These are phyloP conservation scores for Lymantria dispar DNA, from an alignment of 2,888 invertebrate species.

Conservation along the genomic window DNA sequence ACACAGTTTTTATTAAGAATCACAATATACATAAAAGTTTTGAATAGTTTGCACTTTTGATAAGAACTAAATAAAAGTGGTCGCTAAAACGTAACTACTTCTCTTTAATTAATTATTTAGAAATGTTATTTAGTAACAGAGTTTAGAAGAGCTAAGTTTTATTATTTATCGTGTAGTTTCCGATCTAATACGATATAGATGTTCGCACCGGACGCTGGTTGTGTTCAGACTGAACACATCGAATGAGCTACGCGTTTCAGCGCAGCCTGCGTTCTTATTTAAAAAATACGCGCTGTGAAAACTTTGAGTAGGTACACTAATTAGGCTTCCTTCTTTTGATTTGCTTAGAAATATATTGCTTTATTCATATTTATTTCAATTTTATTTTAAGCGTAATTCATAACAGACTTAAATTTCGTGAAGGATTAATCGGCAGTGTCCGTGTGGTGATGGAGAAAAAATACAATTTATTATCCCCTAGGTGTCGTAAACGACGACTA, in stretches of 20 bases:
- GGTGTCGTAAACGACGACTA: no score
- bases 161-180: slow-evolving; percentile 33
- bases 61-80: no score
- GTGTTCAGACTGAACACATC: slow-evolving; percentile 39
- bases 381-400: not conserved
- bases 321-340: not conserved
- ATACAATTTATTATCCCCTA: no score
- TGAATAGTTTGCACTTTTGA: no score
- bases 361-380: no score
- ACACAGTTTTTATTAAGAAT: slow-evolving; percentile 7
- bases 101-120: not conserved
- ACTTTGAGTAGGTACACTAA: not conserved
- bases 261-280: slow-evolving; percentile 26
- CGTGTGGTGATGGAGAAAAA: no score
- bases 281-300: slow-evolving; percentile 19
- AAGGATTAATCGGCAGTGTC: not conserved
- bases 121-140: not conserved
- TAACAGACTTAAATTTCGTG: not conserved
- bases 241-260: slow-evolving; percentile 17
- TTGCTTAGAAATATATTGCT: no score
- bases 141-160: slow-evolving; percentile 25
- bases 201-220: slow-evolving; percentile 45
- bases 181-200: slow-evolving; percentile 22
- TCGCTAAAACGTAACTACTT: not conserved
- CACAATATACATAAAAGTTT: no score